These are phyloP conservation scores for Himalopsyche kuldschensis DNA, from an alignment of 2,888 invertebrate genomes.

Conservation along the genomic window DNA sequence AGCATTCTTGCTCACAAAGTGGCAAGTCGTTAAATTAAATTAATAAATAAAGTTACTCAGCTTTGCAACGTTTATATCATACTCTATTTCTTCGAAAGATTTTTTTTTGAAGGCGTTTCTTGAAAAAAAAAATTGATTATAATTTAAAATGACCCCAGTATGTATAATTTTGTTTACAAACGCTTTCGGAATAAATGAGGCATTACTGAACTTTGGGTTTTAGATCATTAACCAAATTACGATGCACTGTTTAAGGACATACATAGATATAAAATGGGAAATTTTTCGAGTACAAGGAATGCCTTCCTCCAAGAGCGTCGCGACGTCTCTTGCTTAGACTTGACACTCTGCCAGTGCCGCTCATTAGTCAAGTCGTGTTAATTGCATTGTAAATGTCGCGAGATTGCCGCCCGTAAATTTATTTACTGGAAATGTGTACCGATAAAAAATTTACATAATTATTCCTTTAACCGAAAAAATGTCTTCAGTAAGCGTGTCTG, in stretches of 20 bases:
- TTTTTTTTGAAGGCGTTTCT: no score
- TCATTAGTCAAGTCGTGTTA: conserved; percentile 37
- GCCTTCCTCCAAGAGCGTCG: not conserved
- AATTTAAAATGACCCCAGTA: no score
- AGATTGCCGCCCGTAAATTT: conserved; percentile 23
- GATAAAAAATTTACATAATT: not conserved
- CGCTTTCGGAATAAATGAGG: not conserved
- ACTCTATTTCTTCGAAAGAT: no score
- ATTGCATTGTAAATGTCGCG: conserved; percentile 39
- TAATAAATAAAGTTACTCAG: no score
- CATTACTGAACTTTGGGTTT: not conserved
- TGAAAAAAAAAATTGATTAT: no score
- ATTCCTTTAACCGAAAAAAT: not conserved
- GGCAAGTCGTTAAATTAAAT: no score
- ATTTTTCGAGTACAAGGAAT: not conserved
- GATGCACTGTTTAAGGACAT: not conserved
- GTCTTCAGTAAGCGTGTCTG: not conserved
- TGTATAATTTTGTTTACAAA: no score
- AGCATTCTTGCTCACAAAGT: no score
- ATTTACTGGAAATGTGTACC: conserved; percentile 9
- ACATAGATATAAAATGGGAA: not conserved
- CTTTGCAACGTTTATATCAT: no score
- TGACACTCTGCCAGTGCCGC: conserved; percentile 23
- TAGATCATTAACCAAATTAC: not conserved
- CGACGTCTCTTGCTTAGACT: conserved; percentile 3